Percentiles rank a stretch among this genome's conserved stretches.
Evolutionary conservation across 1,140 invertebrate genomes (phyloP).

Genomic region (Drosophila repletoides): DNA sequence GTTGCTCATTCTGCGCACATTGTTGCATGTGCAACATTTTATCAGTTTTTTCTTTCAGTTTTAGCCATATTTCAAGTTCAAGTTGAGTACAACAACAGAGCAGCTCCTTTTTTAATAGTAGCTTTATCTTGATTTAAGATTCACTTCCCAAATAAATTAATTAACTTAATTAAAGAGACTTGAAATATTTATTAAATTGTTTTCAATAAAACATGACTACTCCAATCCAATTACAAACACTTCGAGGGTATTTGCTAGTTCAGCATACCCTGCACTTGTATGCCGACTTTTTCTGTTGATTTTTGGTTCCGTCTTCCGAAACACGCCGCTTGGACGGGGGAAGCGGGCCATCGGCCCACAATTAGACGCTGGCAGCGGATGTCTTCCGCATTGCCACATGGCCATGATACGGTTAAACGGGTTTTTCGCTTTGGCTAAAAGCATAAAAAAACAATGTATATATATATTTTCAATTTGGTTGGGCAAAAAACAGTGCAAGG

Average conservation of each 20-base stretch:
- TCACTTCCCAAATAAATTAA: no score
- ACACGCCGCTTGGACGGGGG: conserved; percentile 12
- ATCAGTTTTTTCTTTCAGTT: conserved; percentile 1
- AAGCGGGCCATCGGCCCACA: conserved; percentile 40
- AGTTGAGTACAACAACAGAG: conserved; percentile 52
- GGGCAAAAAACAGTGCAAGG: conserved; percentile 22
- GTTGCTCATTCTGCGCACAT: conserved; percentile 39
- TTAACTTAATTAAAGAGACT: no score
- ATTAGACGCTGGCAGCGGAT: conserved; percentile 44
- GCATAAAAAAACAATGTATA: background rate
- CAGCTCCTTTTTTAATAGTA: no score
- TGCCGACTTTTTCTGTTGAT: conserved; percentile 13
- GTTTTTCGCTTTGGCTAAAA: conserved; percentile 40
- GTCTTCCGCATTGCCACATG: conserved; percentile 66
- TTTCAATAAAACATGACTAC: no score
- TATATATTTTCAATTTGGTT: conserved; percentile 11
- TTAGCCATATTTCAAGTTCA: conserved; percentile 66
- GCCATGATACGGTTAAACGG: conserved; percentile 55
- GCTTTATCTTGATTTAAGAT: no score
- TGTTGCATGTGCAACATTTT: conserved; percentile 36
- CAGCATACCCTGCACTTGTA: background rate
- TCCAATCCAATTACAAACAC: no score
- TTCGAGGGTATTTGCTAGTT: background rate
- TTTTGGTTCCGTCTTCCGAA: conserved; percentile 70
- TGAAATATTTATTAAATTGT: no score